A percentile compares a stretch with the other conserved stretches of the same genome.
Evolutionary conservation across 1,140 invertebrate species (phyloP).

Genomic region (Apis cerana): DNA sequence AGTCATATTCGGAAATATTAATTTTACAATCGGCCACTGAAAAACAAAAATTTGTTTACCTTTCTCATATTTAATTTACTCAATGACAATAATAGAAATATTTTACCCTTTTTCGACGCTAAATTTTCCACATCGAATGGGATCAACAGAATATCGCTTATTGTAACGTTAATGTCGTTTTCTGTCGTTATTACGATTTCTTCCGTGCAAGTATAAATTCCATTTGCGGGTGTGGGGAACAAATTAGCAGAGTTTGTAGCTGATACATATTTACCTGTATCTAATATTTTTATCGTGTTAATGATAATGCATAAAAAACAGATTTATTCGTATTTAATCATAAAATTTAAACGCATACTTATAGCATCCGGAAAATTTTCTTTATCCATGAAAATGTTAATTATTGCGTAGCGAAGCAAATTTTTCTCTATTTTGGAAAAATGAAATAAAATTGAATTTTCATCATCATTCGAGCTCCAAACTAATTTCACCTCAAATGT

Average conservation of each 20-base stretch:
- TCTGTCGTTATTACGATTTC: neutral
- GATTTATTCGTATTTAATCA: neutral
- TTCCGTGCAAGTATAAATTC: slow-evolving; percentile 46
- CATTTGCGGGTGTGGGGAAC: slow-evolving; percentile 36
- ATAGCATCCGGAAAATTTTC: slow-evolving; percentile 29
- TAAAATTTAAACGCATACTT: slow-evolving; percentile 20
- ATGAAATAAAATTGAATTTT: neutral
- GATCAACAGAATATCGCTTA: neutral
- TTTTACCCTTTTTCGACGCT: neutral
- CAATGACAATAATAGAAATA: no score
- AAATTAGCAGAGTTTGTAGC: slow-evolving; percentile 25
- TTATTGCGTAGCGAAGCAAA: neutral
- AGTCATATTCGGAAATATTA: neutral
- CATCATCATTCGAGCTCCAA: neutral
- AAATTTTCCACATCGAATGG: neutral
- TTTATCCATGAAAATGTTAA: slow-evolving; percentile 19
- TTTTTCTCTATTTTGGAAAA: neutral
- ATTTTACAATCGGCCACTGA: neutral
- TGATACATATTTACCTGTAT: neutral
- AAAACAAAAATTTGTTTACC: neutral
- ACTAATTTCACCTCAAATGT: fast-evolving
- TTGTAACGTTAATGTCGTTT: neutral
- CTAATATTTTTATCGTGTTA: neutral
- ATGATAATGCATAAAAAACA: neutral
- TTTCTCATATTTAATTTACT: no score